phyloP scores from a whole-genome alignment of 2,888 invertebrate genomes.

The Tachina fera region DNA sequence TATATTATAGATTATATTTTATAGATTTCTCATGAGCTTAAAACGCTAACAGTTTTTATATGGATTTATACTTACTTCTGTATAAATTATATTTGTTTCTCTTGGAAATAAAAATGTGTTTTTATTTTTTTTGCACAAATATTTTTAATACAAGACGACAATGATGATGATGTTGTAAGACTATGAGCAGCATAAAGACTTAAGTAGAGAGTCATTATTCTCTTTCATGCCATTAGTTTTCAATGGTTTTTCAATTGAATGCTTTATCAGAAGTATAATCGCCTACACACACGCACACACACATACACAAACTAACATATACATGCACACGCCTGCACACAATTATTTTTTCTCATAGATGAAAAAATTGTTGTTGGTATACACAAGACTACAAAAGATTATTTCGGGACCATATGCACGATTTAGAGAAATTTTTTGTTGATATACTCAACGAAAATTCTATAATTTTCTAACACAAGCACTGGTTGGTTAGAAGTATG shows the following conservation, averaged over 20 bases:
- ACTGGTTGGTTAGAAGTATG: no score
- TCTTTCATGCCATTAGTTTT: conserved; percentile 83
- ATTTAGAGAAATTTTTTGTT: no score
- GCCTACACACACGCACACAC: conserved; percentile 21
- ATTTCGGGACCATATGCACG: no score
- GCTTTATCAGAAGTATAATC: conserved; percentile 69
- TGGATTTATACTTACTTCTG: not conserved
- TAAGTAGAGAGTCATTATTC: conserved; percentile 79
- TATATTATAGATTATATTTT: no score
- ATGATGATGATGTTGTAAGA: conserved; percentile 40
- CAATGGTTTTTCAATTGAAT: conserved; percentile 80
- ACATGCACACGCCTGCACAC: not conserved
- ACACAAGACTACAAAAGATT: not conserved
- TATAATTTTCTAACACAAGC: no score
- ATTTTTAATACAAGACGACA: conserved; percentile 3
- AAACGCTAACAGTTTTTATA: not conserved
- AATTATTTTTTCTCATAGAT: not conserved
- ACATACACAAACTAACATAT: not conserved
- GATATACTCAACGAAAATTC: not conserved
- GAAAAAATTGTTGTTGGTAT: conserved; percentile 30
- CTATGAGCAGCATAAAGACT: conserved; percentile 25
- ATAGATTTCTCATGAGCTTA: not conserved
- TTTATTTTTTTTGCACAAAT: not conserved
- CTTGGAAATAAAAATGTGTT: conserved; percentile 3
- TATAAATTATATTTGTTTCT: not conserved